Base-by-base conservation (phyloP, 2,113 vertebrate genomes). In the Syngnathus floridae region DNA sequence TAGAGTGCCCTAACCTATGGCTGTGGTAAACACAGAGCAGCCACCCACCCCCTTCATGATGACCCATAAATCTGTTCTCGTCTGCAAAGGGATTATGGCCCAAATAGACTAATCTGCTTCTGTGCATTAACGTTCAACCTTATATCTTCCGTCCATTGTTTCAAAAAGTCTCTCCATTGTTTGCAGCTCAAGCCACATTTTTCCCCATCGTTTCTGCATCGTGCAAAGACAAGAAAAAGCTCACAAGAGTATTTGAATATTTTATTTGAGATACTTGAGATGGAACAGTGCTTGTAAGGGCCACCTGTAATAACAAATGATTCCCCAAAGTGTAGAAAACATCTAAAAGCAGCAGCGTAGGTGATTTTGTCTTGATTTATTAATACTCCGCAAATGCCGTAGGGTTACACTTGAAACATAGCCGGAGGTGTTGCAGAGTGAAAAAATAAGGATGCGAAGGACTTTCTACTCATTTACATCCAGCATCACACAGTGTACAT, bases 301-400 rank as follows among this genome's bases (percentile, higher is more conserved):
- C 81, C 85, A 87, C 82, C 82, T 85, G 81, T 80, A 83, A 83
- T 77, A 85, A 79, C 75, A 82, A 67, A 82, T 79, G 4, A 76
- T 82, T 83, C 83, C 78, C 81, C 17, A 41, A 81, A 65, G 82
- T 77, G 60, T 43, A 73, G 65, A 77, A 81, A 82, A 73, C 73
- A 84, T 78, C 80, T 71, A 84, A 80, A 73, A 84, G 71, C 73
- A 77, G 67, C 70, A 65, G 64, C 65, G 38, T 49, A 60, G 62
- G 64, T 80, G 71, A 74, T 73, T 78, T 67, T 67, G n/a, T 70
- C 56, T 67, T 72, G 73, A 85, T 86, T 81, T 88, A 81, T 87
- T 79, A 64, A 76, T 79, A 76, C 69, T 74, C 60, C 67, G 66
- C 71, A 69, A 72, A 72, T 61, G 63, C 46, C 55, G 60, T 69